phyloP scores from a whole-genome alignment of 2,113 vertebrate genomes.

The Sclerurus mexicanus region DNA sequence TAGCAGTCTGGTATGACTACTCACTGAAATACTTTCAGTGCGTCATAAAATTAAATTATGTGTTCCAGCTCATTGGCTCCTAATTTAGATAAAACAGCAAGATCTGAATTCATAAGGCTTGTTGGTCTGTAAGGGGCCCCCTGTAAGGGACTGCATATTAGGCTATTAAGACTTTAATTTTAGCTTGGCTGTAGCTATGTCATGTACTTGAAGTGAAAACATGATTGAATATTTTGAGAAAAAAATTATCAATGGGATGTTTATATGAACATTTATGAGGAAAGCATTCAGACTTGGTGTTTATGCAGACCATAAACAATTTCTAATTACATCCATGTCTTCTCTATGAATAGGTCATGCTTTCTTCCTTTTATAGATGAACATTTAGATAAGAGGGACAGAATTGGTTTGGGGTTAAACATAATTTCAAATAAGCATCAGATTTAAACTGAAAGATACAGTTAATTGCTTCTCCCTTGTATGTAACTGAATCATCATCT shows the following conservation, averaged over 20 bases:
- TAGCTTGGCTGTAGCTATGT: neutral
- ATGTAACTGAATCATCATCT: conserved; percentile 40
- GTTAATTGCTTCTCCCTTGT: conserved; percentile 35
- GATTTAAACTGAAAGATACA: conserved; percentile 27
- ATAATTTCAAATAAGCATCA: conserved; percentile 23
- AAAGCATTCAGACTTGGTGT: conserved; percentile 2
- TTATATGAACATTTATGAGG: neutral
- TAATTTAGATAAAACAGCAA: conserved; percentile 53
- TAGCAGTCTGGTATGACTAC: neutral
- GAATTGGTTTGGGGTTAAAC: conserved; percentile 11
- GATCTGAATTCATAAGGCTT: conserved; percentile 27
- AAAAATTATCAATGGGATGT: neutral
- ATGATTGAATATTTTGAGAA: neutral
- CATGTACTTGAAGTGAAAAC: conserved; percentile 24
- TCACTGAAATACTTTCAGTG: conserved; percentile 35
- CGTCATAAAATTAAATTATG: conserved; percentile 60
- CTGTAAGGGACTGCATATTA: conserved; percentile 10
- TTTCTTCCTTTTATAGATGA: conserved; percentile 20
- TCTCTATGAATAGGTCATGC: conserved; percentile 17
- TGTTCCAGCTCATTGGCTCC: conserved; percentile 43
- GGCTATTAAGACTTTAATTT: conserved; percentile 36
- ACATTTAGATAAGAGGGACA: conserved; percentile 20
- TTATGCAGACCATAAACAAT: conserved; percentile 14
- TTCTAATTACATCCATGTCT: conserved; percentile 9
- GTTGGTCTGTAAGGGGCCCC: neutral